phyloP scores from a whole-genome alignment of 92 coral and sea anemone genomes.

The Metridium senile region DNA sequence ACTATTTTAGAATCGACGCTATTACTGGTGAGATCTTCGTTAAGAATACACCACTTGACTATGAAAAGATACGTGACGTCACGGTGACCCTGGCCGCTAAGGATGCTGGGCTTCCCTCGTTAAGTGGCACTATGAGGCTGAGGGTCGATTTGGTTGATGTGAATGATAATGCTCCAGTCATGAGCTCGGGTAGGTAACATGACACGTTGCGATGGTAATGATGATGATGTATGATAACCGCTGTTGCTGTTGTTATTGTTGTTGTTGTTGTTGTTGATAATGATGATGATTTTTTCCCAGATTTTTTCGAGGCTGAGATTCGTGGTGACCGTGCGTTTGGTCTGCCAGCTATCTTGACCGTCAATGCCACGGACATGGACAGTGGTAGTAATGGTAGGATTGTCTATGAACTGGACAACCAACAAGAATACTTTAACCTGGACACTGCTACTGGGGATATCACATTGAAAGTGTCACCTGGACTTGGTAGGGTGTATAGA shows the following conservation, averaged over 20 bases:
- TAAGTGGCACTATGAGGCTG: conserved; percentile 40
- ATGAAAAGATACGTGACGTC: conserved; percentile 30
- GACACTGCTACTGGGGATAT: conserved; percentile 42
- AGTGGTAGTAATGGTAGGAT: conserved; percentile 41
- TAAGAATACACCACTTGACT: conserved; percentile 41
- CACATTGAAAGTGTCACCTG: conserved; percentile 32
- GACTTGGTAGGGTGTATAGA: conserved; percentile 41
- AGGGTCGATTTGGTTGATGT: conserved; percentile 43
- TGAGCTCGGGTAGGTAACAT: conserved; percentile 17
- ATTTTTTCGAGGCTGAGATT: conserved; percentile 51
- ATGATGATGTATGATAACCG: too few relatives aligned
- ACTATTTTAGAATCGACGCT: conserved; percentile 48
- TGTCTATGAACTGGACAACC: conserved; percentile 42
- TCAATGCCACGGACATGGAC: conserved; percentile 51
- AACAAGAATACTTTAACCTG: conserved; percentile 34
- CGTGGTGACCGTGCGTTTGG: conserved; percentile 55
- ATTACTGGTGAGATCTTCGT: conserved; percentile 57
- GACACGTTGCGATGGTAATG: too few relatives aligned
- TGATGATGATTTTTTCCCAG: not conserved
- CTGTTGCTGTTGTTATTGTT: too few relatives aligned
- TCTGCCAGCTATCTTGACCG: conserved; percentile 48
- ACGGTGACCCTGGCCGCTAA: conserved; percentile 41
- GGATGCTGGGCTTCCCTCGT: conserved; percentile 52
- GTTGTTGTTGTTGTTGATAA: not conserved
- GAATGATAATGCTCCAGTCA: conserved; percentile 58